Base-by-base conservation (phyloP, 2,797 vertebrate species). In the Rhinatrema bivittatum region DNA sequence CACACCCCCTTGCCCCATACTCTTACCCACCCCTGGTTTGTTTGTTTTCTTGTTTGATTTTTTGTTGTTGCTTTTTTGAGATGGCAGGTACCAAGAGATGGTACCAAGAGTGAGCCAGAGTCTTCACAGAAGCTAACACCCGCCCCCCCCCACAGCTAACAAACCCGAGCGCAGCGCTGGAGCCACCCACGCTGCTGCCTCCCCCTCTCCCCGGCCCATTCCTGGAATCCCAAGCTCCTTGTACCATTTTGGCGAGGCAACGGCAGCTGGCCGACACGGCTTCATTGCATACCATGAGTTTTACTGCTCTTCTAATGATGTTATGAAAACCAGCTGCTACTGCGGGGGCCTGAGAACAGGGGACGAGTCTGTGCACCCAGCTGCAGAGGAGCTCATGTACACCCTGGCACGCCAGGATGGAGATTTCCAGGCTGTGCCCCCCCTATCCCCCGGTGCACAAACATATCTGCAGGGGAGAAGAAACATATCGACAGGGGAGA, bases 111-210 rank as follows among this genome's bases (percentile, higher is more conserved):
- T 19, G 7, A n/a, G 19, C 5, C 7, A 19, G 19, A 19, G 19
- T 19, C 6, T 7, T 6, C 6, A 3, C 20, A 20, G 6, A 18
- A 10, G 22, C 5, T 10, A 10, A 10, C 21, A 22, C 5, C 20
- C 9, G 9, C 10, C 20, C 21, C 9, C 4, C 11, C 6, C 12
- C 3, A 3, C 4, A 13, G 12, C 14, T 19, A 2, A 0, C 4
- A 0, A 0, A 5, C 7, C 5, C 12, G 12, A 23, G 2, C 13
- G 1, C 0, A 3, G 3, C 10, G 7, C 3, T n/a, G 2, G 3
- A 4, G 2, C 1, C 5, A 14, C 20, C 5, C 13, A 1, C 0
- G 0, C 5, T 1, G 1, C 11, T 5, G 19, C 2, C 11, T 2
- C 14, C 15, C n/a, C 17, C 0, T 10, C 17, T 2, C 10, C 7